Evolutionary conservation across 2,113 vertebrate species (phyloP), one percentile per base, ranked within the genome.

Genomic region (Protobothrops mucrosquamatus): DNA sequence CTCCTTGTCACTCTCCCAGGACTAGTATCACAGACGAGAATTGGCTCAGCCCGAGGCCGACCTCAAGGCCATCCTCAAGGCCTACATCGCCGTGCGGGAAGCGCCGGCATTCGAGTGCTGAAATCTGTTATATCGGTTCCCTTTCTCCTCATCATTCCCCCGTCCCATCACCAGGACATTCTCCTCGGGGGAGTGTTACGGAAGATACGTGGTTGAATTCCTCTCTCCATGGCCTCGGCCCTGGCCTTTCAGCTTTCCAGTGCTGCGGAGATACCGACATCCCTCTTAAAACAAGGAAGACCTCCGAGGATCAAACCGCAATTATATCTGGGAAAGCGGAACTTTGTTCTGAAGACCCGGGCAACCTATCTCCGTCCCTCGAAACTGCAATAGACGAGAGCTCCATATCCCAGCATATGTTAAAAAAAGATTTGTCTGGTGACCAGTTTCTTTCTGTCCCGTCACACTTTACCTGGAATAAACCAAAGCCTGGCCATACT

Each of bases 391-490:
- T 98, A 95, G 99, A 99, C 34, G 99, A 99, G 85, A 96, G 97
- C 95, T 96, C 97, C 96, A 97, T 97, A 95, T 96, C 97, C 95
- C 96, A 98, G 91, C 99, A 98, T 94, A 93, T 96, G 93, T 97
- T 99, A 97, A 99, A 99, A 96, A 99, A 99, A 97, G 99, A 99
- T 93, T 98, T 98, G 92, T 97, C 98, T 0, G 98, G 98, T 96
- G 99, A 99, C 95, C 99, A 99, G 96, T 99, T 99, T 96, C 99
- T 99, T 94, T 99, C 99, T 86, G 99, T 99, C 96, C 99, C 99
- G 95, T 99, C 99, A 48, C 99, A 98, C 96, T 99, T 99, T 97
- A 98, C 98, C 57, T 99, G 99, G 99, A 99, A 98, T 98, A 99
- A 99, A 98, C 99, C 99, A 96, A 99, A 99, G 96, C 99, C 99